A percentile compares a stretch with the other conserved stretches of the same genome.
These are phyloP conservation scores for Cephus sareptanus DNA, from an alignment of 2,888 invertebrate species.

Conservation along the genomic window DNA sequence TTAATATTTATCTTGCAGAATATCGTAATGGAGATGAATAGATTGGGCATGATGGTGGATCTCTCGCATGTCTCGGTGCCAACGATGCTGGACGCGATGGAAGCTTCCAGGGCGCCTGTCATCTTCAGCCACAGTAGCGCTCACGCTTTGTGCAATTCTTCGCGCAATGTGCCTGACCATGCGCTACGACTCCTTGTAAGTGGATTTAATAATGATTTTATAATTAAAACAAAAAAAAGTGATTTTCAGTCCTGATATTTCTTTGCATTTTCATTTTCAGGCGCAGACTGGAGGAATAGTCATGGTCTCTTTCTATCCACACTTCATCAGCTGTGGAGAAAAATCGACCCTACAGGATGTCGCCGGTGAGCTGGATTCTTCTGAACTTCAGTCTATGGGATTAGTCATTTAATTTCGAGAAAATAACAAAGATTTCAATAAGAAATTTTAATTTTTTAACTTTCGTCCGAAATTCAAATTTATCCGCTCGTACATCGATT, in stretches of 20 bases:
- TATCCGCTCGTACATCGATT: background rate
- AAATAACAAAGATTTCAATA: no score
- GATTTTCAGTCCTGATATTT: conserved; percentile 29
- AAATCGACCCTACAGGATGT: conserved; percentile 72
- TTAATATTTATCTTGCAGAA: conserved; percentile 55
- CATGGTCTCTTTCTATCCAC: conserved; percentile 75
- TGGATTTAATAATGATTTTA: conserved; percentile 16
- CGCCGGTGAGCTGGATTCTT: conserved; percentile 67
- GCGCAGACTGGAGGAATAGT: conserved; percentile 73
- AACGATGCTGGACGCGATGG: conserved; percentile 70
- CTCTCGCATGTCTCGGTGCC: conserved; percentile 70
- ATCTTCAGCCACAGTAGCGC: conserved; percentile 73
- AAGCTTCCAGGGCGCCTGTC: conserved; percentile 69
- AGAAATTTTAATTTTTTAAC: no score
- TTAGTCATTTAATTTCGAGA: background rate
- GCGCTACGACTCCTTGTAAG: conserved; percentile 70
- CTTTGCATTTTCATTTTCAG: conserved; percentile 59
- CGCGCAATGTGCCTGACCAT: conserved; percentile 72
- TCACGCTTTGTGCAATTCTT: conserved; percentile 70
- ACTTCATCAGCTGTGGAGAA: conserved; percentile 72
- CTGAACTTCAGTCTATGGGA: background rate
- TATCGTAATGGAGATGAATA: conserved; percentile 73
- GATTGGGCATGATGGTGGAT: conserved; percentile 73
- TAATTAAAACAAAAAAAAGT: background rate
- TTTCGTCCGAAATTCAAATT: background rate